These are phyloP conservation scores for Maconellicoccus hirsutus DNA, from an alignment of 1,140 invertebrate species.

Conservation along the genomic window DNA sequence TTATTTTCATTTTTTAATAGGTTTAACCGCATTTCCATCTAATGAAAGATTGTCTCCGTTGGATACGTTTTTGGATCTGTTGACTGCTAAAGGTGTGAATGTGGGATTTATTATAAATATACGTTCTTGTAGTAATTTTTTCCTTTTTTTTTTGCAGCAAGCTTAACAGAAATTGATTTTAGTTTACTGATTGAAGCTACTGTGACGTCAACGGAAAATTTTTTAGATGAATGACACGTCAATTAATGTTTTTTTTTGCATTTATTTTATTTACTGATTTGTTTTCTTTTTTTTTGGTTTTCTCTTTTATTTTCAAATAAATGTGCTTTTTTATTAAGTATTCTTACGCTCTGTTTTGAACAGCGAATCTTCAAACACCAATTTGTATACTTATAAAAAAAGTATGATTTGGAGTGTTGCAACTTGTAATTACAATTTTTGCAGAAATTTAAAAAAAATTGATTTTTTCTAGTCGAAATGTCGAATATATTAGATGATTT, in stretches of 20 bases:
- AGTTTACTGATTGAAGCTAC: slow-evolving; percentile 69
- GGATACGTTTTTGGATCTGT: slow-evolving; percentile 68
- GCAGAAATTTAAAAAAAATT: too few relatives aligned
- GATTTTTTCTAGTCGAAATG: too few relatives aligned
- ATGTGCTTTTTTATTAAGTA: too few relatives aligned
- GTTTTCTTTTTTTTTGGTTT: background rate
- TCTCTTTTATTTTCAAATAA: too few relatives aligned
- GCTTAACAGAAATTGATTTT: slow-evolving; percentile 66
- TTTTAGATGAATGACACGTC: slow-evolving; percentile 31
- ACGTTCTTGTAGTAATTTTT: background rate
- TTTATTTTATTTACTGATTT: too few relatives aligned
- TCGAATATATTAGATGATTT: too few relatives aligned
- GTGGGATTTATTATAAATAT: too few relatives aligned
- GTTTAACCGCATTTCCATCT: slow-evolving; percentile 54
- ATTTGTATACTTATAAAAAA: too few relatives aligned
- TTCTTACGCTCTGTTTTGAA: too few relatives aligned
- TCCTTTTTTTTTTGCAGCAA: slow-evolving; percentile 41
- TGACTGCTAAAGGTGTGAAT: slow-evolving; percentile 58
- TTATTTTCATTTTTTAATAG: slow-evolving; percentile 36
- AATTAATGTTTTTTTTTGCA: background rate
- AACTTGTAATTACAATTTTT: too few relatives aligned
- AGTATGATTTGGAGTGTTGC: too few relatives aligned
- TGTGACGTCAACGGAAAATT: slow-evolving; percentile 45
- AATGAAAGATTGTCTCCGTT: slow-evolving; percentile 61
- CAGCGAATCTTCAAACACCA: too few relatives aligned